Conservation (phyloP, 2,113 vertebrate species). For the Phodopus roborovskii region DNA sequence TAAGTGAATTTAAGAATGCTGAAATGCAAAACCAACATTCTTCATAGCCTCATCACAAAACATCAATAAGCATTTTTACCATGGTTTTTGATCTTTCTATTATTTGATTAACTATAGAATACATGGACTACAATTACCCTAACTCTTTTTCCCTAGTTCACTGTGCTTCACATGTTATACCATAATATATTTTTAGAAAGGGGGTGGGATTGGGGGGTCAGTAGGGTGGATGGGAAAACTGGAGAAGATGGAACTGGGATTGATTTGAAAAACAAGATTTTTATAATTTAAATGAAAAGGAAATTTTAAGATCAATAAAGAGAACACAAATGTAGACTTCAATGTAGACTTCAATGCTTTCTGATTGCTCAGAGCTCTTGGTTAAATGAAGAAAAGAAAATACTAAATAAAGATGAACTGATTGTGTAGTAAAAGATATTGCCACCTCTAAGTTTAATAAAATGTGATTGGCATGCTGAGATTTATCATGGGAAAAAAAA, state of each 20-base stretch:
- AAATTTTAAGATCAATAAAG: slow-evolving; percentile 73
- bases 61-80: neutral
- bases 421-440: slow-evolving; percentile 82
- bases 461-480: slow-evolving; percentile 84
- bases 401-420: slow-evolving; percentile 85
- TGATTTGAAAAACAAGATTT: no score
- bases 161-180: slow-evolving; percentile 58
- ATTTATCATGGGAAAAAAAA: slow-evolving; percentile 82
- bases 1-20: neutral
- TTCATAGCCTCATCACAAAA: slow-evolving; percentile 32
- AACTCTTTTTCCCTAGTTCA: slow-evolving; percentile 60
- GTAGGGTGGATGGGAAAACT: no score
- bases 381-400: slow-evolving; percentile 78
- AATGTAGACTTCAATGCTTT: slow-evolving; percentile 70
- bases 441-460: slow-evolving; percentile 86
- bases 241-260: no score
- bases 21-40: slow-evolving; percentile 41
- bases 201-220: no score
- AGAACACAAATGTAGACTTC: slow-evolving; percentile 64
- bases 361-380: slow-evolving; percentile 70
- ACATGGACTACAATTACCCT: neutral
- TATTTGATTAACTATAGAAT: slow-evolving; percentile 65
- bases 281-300: neutral
- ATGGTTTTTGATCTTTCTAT: slow-evolving; percentile 45
- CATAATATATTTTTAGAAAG: slow-evolving; percentile 34